Percentiles rank a stretch among this genome's conserved stretches.
phyloP scores from a whole-genome alignment of 1,140 invertebrate genomes.

The Branchinecta lindahli region DNA sequence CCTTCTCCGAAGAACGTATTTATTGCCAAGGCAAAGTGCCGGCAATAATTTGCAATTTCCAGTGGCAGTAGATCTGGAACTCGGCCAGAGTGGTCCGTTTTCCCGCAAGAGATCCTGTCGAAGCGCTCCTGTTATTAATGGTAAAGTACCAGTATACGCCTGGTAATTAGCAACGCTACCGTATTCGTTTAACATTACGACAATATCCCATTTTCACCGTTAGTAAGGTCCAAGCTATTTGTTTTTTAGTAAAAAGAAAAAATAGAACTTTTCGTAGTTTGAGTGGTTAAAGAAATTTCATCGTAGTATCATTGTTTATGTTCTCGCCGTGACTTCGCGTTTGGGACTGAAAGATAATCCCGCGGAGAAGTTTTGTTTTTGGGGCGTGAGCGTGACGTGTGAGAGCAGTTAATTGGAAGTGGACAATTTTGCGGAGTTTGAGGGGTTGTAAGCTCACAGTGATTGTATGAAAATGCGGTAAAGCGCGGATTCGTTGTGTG shows the following conservation, averaged over 20 bases:
- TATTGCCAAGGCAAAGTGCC: too few species aligned
- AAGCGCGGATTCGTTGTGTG: neutral
- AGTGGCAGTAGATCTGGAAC: constrained; percentile 8
- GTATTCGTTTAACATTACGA: too few species aligned
- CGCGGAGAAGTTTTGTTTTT: neutral
- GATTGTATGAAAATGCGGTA: too few species aligned
- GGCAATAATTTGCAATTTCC: too few species aligned
- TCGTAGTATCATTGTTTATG: neutral
- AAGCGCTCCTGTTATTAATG: neutral
- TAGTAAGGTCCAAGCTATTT: neutral
- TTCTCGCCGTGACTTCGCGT: neutral
- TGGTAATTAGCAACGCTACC: too few species aligned
- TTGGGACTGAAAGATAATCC: neutral
- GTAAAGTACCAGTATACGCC: neutral
- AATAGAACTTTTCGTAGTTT: neutral
- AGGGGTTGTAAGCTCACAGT: neutral
- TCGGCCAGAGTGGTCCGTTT: neutral
- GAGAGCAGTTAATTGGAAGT: neutral
- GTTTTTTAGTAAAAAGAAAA: neutral
- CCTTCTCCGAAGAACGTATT: too few species aligned
- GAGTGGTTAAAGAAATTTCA: neutral
- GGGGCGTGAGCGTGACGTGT: neutral
- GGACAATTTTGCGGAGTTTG: neutral
- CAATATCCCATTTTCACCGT: neutral
- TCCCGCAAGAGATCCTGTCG: neutral